Evolutionary conservation across 2,888 invertebrate species (phyloP), one percentile per base, ranked within the genome.

Genomic region (Ormyrus pomaceus): DNA sequence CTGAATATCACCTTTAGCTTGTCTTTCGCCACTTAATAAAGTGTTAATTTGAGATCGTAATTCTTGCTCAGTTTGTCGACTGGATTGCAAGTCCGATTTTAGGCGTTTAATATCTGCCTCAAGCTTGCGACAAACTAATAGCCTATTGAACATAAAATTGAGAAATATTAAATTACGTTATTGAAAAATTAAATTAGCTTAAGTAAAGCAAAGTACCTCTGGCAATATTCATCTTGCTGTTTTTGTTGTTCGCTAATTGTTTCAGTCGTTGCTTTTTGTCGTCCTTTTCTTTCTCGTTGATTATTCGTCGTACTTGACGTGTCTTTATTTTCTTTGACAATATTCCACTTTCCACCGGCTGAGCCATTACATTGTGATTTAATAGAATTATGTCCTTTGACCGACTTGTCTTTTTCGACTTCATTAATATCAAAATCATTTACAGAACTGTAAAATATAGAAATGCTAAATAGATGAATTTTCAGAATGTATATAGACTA

Each of bases 61-160:
- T 82, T 96, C 96, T 88, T 94, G 94, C 89, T 96, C 96, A 85
- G 92, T 91, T 86, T 94, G 93, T 85, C 95, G 92, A 89, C 94
- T 94, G n/a, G 93, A 92, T 84, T 95, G 93, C 83, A 97, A 93
- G 88, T 97, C 97, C 76, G 92, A 91, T 87, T 95, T 93, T 84
- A 95, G 91, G 86, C 94, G 92, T 88, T 95, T 95, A 83, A 96
- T 92, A 86, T 95, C 95, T 75, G 92, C 91, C 88, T 95, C 95
- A 87, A 96, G 92, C 92, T 93, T 95, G 92, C 89, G 92, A 88
- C 89, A 90, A 78, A 89, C 82, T 85, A 90, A 85, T 87, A 90
- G 84, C 88, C 89, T 90, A 85, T 84, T 77, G 5, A 48, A 53
- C 4, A 34, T 34, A 34, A 34, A 34, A 34, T 34, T 34, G 34